A percentile compares a stretch with the other conserved stretches of the same genome.
Evolutionary conservation across 1,140 invertebrate genomes (phyloP).

Genomic region (Marisa cornuarietis): DNA sequence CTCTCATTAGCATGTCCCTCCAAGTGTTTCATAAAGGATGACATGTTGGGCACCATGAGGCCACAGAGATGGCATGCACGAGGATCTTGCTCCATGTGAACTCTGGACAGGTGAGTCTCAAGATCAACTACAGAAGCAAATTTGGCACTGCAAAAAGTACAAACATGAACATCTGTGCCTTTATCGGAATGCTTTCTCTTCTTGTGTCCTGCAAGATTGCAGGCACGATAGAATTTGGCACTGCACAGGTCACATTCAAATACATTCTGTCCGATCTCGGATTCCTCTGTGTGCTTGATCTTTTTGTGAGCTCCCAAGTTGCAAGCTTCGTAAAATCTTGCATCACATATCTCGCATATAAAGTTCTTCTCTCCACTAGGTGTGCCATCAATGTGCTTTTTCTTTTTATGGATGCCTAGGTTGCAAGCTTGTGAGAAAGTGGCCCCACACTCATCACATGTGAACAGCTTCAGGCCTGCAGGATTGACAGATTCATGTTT

Average conservation of each 20-base stretch:
- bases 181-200: conserved; percentile 14
- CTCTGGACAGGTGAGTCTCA: conserved; percentile 10
- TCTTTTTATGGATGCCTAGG: conserved; percentile 18
- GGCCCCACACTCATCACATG: conserved; percentile 21
- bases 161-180: conserved; percentile 9
- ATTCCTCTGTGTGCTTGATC: conserved; percentile 24
- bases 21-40: not conserved
- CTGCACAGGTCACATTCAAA: conserved; percentile 21
- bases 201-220: conserved; percentile 17
- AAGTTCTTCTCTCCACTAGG: conserved; percentile 12
- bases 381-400: conserved; percentile 6
- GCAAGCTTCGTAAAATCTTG: conserved; percentile 18
- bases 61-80: conserved; percentile 8
- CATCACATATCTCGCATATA: conserved; percentile 19
- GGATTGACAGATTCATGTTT: conserved; percentile 10
- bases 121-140: conserved; percentile 10
- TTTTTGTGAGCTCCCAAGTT: conserved; percentile 22
- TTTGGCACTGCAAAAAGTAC: conserved; percentile 2
- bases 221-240: conserved; percentile 22
- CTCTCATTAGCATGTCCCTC: conserved; percentile 7
- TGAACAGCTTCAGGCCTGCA: conserved; percentile 1
- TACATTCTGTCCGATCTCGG: conserved; percentile 4
- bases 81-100: not conserved
- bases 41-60: not conserved
- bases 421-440: conserved; percentile 22